Evolutionary conservation across 2,113 vertebrate genomes (phyloP).

Genomic region (Phodopus roborovskii): DNA sequence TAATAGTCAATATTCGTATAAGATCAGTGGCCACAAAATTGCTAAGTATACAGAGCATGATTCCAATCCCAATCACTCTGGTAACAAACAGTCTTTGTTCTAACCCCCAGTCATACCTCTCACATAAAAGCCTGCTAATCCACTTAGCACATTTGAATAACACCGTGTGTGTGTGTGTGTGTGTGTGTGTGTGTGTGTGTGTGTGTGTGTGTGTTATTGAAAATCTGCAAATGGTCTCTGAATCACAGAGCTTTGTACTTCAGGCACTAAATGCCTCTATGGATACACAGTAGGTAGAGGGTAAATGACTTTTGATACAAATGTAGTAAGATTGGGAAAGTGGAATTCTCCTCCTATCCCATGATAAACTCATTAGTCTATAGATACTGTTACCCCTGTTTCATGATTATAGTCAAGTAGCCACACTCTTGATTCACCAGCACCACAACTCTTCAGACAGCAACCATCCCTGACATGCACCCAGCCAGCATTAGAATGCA

Average conservation of each 20-base stretch:
- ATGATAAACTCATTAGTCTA: not conserved
- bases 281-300: not conserved
- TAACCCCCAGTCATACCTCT: not conserved
- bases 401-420: not conserved
- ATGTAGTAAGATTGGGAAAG: not conserved
- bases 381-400: not conserved
- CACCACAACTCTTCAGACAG: not conserved
- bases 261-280: not conserved
- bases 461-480: not conserved
- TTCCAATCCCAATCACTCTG: not conserved
- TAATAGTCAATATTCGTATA: not conserved
- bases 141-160: not conserved
- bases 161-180: not conserved
- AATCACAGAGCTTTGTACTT: not conserved
- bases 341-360: not conserved
- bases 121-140: not conserved
- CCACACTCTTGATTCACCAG: not conserved
- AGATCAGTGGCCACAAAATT: not conserved
- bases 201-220: not conserved
- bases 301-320: not conserved
- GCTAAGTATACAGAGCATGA: not conserved
- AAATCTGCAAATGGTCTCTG: conserved; percentile 8
- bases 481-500: not conserved
- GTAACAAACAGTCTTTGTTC: not conserved
- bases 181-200: no score